Base-by-base conservation (phyloP, 1,140 invertebrate species). In the Drosophila sulfurigaster region DNA sequence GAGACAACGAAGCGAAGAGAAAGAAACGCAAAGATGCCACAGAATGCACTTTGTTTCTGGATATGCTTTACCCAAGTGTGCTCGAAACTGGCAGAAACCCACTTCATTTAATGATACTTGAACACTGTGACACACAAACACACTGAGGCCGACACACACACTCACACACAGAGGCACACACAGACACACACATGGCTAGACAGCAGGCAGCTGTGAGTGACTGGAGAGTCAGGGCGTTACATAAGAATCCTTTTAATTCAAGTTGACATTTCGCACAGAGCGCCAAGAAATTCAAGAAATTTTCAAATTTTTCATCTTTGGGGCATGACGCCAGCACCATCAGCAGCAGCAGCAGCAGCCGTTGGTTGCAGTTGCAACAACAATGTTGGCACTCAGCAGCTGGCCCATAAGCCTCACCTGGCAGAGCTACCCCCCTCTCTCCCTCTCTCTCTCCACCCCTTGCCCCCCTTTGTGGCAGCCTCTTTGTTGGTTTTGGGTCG, bases 101-200 rank as follows among this genome's bases (percentile, higher is more conserved):
- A 91, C 90, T 91, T 91, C 82, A 90, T 91, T 91, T 91, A 91
- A 91, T 91, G 90, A 91, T 90, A 91, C 90, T 91, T 87, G 88
- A 90, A 90, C 86, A 90, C 85, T 89, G 85, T 88, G 85, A 89
- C 85, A 88, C 85, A 88, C 85, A 88, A 88, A 88, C 85, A 89
- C 85, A 89, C 78, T 88, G 80, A 83, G 63, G 51, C 67, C 64
- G 43, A 28, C 25, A 63, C 41, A 70, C 63, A 67, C 57, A 57
- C 57, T 67, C 64, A 52, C 56, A 81, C 48, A 59, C 54, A 73
- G n/a, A n/a, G n/a, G n/a, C 38, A 58, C 35, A 20, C 20, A 20
- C 0, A 25, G 20, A 70, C 63, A 67, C 57, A 65, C 45, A 58
- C 41, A 52, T 65, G 67, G 67, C 66, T 62, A 75, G 63, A 58